Evolutionary conservation across 2,888 invertebrate genomes (phyloP).

Genomic region (Prosapia bicincta): DNA sequence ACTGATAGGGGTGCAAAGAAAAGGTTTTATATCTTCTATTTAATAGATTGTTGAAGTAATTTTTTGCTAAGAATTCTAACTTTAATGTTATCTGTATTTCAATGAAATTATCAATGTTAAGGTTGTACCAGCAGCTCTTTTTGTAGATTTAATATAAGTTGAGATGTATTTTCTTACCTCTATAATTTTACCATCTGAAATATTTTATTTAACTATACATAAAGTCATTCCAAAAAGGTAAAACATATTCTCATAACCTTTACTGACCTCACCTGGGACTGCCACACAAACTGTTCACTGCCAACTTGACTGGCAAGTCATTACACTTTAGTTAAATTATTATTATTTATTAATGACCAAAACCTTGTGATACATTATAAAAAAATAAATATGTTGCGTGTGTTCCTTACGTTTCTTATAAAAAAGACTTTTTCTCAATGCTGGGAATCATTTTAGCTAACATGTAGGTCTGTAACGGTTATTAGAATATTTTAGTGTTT

Average conservation of each 20-base stretch:
- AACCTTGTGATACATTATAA: not conserved
- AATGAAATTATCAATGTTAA: slow-evolving; percentile 9
- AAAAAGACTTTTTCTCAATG: not conserved
- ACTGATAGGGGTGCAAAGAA: slow-evolving; percentile 20
- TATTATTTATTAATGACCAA: slow-evolving; percentile 5
- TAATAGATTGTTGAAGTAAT: slow-evolving; percentile 22
- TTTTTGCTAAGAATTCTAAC: slow-evolving; percentile 28
- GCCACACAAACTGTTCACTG: not conserved
- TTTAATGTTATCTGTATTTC: slow-evolving; percentile 19
- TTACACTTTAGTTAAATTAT: slow-evolving; percentile 7
- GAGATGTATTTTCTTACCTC: not conserved
- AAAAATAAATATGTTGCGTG: not conserved
- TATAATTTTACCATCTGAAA: not conserved
- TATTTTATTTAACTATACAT: slow-evolving; percentile 3
- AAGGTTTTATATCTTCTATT: slow-evolving; percentile 24
- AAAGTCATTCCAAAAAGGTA: not conserved
- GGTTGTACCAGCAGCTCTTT: slow-evolving; percentile 18
- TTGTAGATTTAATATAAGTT: slow-evolving; percentile 11
- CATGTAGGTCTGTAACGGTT: not conserved
- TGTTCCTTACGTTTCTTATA: not conserved
- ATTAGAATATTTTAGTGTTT: slow-evolving; percentile 2
- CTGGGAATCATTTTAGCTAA: not conserved
- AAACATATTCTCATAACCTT: not conserved
- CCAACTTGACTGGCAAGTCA: slow-evolving; percentile 4
- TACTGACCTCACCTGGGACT: not conserved